A percentile compares a stretch with the other conserved stretches of the same genome.
These are phyloP conservation scores for Parascotia fuliginaria DNA, from an alignment of 2,888 invertebrate genomes.

Conservation along the genomic window DNA sequence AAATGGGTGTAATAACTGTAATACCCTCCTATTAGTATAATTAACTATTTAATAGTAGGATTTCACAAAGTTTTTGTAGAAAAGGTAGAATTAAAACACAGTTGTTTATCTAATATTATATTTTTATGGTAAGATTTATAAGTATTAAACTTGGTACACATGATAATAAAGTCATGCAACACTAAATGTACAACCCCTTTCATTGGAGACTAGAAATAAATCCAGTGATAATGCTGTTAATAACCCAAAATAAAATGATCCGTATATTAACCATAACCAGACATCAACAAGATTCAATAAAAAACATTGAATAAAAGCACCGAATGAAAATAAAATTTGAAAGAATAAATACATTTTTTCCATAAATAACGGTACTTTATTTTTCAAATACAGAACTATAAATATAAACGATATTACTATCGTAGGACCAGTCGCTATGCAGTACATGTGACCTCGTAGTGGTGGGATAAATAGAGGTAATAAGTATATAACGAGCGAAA, in stretches of 20 bases:
- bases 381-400: conserved; percentile 72
- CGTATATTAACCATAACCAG: conserved; percentile 77
- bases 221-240: conserved; percentile 40
- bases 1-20: too few relatives aligned
- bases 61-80: too few relatives aligned
- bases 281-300: conserved; percentile 71
- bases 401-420: conserved; percentile 75
- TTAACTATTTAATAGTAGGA: too few relatives aligned
- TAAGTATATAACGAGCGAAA: conserved; percentile 64
- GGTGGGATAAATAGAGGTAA: conserved; percentile 64
- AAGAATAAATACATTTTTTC: conserved; percentile 82
- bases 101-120: conserved; percentile 26
- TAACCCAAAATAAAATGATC: conserved; percentile 72
- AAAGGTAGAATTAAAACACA: conserved; percentile 34
- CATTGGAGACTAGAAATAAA: conserved; percentile 8
- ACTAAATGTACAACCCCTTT: not conserved
- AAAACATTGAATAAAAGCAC: conserved; percentile 79
- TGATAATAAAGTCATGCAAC: too few relatives aligned
- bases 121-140: conserved; percentile 22
- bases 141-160: too few relatives aligned
- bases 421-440: conserved; percentile 78
- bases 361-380: conserved; percentile 77
- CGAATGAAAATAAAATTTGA: conserved; percentile 80
- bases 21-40: too few relatives aligned
- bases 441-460: conserved; percentile 80